phyloP scores from a whole-genome alignment of 2,797 vertebrate species.

The Xerus rutilus region DNA sequence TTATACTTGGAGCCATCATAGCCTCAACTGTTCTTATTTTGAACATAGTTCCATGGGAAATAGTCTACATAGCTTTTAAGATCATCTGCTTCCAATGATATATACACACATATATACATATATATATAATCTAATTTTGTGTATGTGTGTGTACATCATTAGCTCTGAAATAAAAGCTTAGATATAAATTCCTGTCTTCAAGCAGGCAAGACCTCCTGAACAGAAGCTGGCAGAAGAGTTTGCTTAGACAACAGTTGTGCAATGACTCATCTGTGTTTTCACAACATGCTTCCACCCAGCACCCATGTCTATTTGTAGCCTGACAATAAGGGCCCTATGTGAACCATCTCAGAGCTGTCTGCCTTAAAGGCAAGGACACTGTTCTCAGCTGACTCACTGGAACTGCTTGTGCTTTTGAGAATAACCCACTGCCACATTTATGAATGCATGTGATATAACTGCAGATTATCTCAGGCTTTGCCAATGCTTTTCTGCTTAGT shows the following conservation, averaged over 20 bases:
- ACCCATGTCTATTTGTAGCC: constrained; percentile 75
- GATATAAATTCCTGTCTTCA: constrained; percentile 34
- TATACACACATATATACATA: background rate
- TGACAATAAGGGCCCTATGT: constrained; percentile 70
- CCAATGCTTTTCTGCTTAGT: background rate
- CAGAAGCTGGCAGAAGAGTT: constrained; percentile 67
- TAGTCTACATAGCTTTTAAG: background rate
- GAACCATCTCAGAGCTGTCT: constrained; percentile 62
- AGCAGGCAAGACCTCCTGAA: constrained; percentile 66
- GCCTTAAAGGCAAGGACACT: constrained; percentile 58
- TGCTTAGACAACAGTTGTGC: constrained; percentile 65
- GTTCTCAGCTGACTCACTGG: constrained; percentile 57
- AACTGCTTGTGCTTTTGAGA: constrained; percentile 35
- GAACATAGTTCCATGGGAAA: constrained; percentile 10
- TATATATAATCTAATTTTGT: background rate
- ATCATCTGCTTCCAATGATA: constrained; percentile 18
- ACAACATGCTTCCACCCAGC: constrained; percentile 72
- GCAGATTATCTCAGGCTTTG: background rate
- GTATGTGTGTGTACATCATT: background rate
- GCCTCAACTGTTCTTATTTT: constrained; percentile 11
- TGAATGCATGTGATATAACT: background rate
- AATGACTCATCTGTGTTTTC: constrained; percentile 79
- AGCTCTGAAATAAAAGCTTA: constrained; percentile 49
- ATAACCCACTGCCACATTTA: constrained; percentile 67
- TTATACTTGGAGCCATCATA: background rate